Evolutionary conservation across 2,113 vertebrate genomes (phyloP).

Genomic region (Oryzias celebensis): DNA sequence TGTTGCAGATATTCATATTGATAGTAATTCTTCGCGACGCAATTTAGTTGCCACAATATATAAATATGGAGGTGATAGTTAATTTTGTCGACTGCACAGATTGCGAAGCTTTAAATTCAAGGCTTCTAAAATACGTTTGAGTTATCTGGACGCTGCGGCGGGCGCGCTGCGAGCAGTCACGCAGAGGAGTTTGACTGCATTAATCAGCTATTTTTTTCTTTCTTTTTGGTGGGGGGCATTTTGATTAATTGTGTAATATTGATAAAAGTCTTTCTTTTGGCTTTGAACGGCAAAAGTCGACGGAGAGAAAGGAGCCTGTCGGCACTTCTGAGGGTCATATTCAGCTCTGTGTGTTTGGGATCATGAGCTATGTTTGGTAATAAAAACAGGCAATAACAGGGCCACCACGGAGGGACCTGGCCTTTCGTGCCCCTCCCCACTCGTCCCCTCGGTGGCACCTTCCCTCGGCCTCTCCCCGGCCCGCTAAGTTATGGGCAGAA

Average conservation of each 20-base stretch:
- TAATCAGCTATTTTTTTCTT: slow-evolving; percentile 59
- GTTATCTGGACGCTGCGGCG: slow-evolving; percentile 61
- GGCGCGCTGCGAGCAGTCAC: slow-evolving; percentile 9
- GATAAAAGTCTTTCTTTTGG: slow-evolving; percentile 50
- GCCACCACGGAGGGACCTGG: slow-evolving; percentile 87
- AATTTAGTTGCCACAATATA: slow-evolving; percentile 77
- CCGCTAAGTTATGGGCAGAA: slow-evolving; percentile 88
- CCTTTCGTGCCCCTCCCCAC: slow-evolving; percentile 70
- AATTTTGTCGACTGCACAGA: slow-evolving; percentile 69
- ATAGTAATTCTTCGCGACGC: slow-evolving; percentile 77
- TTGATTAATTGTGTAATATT: slow-evolving; percentile 49
- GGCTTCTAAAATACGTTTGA: slow-evolving; percentile 38
- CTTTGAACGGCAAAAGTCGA: slow-evolving; percentile 45
- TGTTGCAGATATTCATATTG: slow-evolving; percentile 76
- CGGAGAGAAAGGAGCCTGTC: slow-evolving; percentile 15
- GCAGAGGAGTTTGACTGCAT: slow-evolving; percentile 54
- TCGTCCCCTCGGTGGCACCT: slow-evolving; percentile 16
- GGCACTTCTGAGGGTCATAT: slow-evolving; percentile 18
- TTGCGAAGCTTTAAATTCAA: slow-evolving; percentile 67
- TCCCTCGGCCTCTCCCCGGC: slow-evolving; percentile 72
- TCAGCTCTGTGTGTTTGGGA: slow-evolving; percentile 53
- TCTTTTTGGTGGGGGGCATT: slow-evolving; percentile 42
- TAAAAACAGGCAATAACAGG: slow-evolving; percentile 94
- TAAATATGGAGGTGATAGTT: slow-evolving; percentile 78
- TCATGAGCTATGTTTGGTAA: slow-evolving; percentile 88